Evolutionary conservation across 1,140 invertebrate genomes (phyloP).

Genomic region (Brachionus plicatilis): DNA sequence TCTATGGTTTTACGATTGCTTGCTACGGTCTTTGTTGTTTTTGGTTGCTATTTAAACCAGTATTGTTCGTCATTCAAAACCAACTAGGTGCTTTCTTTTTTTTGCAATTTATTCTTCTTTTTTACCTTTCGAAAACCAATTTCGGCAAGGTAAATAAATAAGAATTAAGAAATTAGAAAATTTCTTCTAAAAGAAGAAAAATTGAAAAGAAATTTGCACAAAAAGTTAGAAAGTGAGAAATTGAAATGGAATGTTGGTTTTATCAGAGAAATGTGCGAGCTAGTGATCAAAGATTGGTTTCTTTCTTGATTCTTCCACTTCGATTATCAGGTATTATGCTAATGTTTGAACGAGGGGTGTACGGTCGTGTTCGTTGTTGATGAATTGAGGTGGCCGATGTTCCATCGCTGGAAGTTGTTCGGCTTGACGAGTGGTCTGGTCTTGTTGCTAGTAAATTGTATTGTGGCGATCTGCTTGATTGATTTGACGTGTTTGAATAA

Average conservation of each 20-base stretch:
- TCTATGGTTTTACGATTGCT: neutral
- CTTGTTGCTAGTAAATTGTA: neutral
- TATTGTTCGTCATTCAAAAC: neutral
- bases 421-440: neutral
- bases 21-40: neutral
- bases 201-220: neutral
- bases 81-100: neutral
- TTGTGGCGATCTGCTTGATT: neutral
- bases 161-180: neutral
- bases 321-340: conserved; percentile 11
- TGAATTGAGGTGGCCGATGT: neutral
- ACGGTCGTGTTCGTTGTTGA: conserved; percentile 15
- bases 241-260: neutral
- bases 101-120: neutral
- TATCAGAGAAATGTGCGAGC: neutral
- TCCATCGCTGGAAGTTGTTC: neutral
- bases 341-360: neutral
- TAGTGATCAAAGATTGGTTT: conserved; percentile 5
- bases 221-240: neutral
- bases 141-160: neutral
- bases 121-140: neutral
- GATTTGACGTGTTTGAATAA: neutral
- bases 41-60: neutral
- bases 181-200: conserved; percentile 17
- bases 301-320: conserved; percentile 31